Evolutionary conservation across 2,797 vertebrate genomes (phyloP).

Genomic region (Siniperca scherzeri): DNA sequence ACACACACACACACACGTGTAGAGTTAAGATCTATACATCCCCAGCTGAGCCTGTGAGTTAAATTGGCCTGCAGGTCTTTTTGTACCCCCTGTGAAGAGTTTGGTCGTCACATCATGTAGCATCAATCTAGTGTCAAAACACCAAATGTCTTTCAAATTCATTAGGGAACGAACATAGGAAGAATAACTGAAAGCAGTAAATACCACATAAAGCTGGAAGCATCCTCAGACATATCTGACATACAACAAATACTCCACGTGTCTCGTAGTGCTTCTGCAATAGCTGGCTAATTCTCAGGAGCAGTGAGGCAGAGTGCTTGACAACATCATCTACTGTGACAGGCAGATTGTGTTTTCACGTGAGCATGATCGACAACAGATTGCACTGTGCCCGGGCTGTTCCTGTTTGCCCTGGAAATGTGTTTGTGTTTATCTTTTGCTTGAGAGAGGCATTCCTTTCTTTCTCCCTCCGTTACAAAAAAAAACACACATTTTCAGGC

Average conservation of each 20-base stretch:
- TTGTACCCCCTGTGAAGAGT: constrained; percentile 59
- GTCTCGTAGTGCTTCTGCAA: constrained; percentile 69
- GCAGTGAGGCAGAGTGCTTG: constrained; percentile 80
- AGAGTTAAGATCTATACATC: constrained; percentile 52
- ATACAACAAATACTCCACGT: constrained; percentile 64
- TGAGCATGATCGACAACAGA: constrained; percentile 84
- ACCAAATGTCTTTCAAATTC: constrained; percentile 72
- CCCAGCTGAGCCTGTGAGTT: constrained; percentile 65
- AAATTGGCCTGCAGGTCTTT: constrained; percentile 76
- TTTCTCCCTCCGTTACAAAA: constrained; percentile 69
- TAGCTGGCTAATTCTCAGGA: constrained; percentile 84
- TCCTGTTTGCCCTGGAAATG: constrained; percentile 85
- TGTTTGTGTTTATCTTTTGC: constrained; percentile 85
- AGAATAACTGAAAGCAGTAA: constrained; percentile 73
- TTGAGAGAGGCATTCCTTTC: constrained; percentile 78
- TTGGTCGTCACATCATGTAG: constrained; percentile 73
- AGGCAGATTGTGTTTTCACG: constrained; percentile 88
- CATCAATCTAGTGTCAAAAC: constrained; percentile 76
- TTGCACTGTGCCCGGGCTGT: constrained; percentile 79
- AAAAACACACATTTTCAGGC: constrained; percentile 61
- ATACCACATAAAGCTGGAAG: constrained; percentile 71
- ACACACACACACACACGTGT: constrained; percentile 21
- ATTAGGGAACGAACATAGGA: constrained; percentile 62
- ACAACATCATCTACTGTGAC: constrained; percentile 87
- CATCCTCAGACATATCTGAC: constrained; percentile 71